Evolutionary conservation across 30 jellyfish, hydroid and myxozoan species (phyloP), one percentile per base, ranked within the genome.

Genomic region (Pseudorhiza aurosa): DNA sequence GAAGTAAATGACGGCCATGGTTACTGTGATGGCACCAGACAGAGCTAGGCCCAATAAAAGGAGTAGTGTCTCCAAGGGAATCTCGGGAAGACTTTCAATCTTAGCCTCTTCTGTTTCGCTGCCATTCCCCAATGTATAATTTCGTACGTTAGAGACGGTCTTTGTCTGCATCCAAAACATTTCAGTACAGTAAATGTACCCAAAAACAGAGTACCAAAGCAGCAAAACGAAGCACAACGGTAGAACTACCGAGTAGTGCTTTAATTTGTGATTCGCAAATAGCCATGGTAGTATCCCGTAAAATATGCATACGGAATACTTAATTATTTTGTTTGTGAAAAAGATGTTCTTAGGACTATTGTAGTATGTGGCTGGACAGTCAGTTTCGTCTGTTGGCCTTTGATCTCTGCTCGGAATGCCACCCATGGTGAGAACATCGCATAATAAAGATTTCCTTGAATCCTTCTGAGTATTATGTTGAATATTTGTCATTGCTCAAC

Each of bases 131-230:
- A 70, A 8, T 17, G 72, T 24, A 37, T 9, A 14, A 14, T 33
- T 65, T 36, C n/a, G 36, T 2, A 31, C 9, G 1, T 14, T 17
- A n/a, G n/a, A n/a, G 19, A 14, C 60, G 2, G 7, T 17, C 44
- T 25, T 46, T 18, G 69, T 14, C 22, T 68, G 36, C 6, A 59
- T 35, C 88, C 88, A 76, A 42, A 76, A 76, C 88, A 57, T 27
- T 26, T 58, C 58, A 18, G 74, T 58, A 32, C 88, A 76, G 53
- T 76, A 76, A 10, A 24, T 27, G 31, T 76, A 76, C 14, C 88
- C 88, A n/a, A 62, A 15, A 4, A 76, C 79, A 2, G 88, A 47
- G 42, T 21, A 76, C 88, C 78, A 58, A n/a, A 35, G 88, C 69
- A 76, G 42, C 28, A 59, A 21, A 26, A 76, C 70, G 33, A 57